These are phyloP conservation scores for Esox niger DNA, from an alignment of 2,113 vertebrate genomes.

Conservation along the genomic window DNA sequence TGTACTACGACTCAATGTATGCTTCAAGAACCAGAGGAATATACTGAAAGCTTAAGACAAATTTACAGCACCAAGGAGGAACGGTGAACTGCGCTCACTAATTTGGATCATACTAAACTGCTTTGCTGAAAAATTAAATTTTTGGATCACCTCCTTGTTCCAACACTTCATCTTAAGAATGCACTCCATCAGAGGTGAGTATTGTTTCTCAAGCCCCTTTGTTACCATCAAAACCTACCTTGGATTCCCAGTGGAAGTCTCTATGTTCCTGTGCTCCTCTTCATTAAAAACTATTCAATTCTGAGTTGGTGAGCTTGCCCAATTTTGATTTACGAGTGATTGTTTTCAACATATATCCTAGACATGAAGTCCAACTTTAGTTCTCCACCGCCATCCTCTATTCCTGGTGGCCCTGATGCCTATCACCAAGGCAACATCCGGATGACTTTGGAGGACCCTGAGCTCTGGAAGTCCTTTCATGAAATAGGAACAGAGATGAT, in stretches of 20 bases:
- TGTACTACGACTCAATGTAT: slow-evolving; percentile 7
- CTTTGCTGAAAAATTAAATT: slow-evolving; percentile 23
- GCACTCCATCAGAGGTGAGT: slow-evolving; percentile 76
- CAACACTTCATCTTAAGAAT: slow-evolving; percentile 45
- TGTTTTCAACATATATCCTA: slow-evolving; percentile 27
- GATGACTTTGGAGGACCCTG: slow-evolving; percentile 79
- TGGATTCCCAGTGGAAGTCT: not conserved
- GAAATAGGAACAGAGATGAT: slow-evolving; percentile 91
- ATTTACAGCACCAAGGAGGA: slow-evolving; percentile 2
- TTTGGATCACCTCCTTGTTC: not conserved
- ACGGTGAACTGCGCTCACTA: slow-evolving; percentile 8
- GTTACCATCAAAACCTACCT: not conserved
- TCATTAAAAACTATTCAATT: not conserved
- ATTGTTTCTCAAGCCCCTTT: not conserved
- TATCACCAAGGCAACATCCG: slow-evolving; percentile 73
- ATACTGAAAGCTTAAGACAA: slow-evolving; percentile 5
- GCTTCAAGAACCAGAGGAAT: slow-evolving; percentile 44
- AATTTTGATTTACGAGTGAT: not conserved
- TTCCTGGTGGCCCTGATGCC: slow-evolving; percentile 60
- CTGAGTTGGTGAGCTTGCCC: not conserved
- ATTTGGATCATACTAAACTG: slow-evolving; percentile 44
- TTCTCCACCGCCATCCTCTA: slow-evolving; percentile 60
- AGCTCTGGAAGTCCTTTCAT: slow-evolving; percentile 85
- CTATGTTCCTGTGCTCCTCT: not conserved
- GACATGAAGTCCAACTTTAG: slow-evolving; percentile 76